These are phyloP conservation scores for Heliconius charithonia DNA, from an alignment of 2,888 invertebrate species.

Conservation along the genomic window DNA sequence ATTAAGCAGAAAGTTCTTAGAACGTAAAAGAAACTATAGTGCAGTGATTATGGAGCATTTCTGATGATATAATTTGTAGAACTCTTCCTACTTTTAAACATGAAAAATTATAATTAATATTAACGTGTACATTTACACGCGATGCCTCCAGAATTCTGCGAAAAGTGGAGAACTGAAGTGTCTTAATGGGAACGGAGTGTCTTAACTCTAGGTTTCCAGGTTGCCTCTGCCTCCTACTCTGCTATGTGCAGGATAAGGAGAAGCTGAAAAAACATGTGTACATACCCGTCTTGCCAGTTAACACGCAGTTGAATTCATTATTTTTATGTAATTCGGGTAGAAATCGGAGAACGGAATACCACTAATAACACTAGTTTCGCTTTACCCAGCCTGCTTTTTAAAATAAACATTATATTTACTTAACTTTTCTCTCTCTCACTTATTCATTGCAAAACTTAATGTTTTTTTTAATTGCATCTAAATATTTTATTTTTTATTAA, in stretches of 20 bases:
- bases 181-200: neutral
- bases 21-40: constrained; percentile 9
- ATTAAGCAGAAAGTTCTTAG: constrained; percentile 13
- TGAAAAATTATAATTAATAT: neutral
- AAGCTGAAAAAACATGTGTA: too few species aligned
- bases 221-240: neutral
- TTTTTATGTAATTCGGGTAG: too few species aligned
- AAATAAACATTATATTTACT: too few species aligned
- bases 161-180: neutral
- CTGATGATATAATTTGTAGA: neutral
- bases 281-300: too few species aligned
- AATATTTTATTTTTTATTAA: too few species aligned
- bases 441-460: too few species aligned
- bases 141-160: neutral
- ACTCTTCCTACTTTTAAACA: neutral
- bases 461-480: too few species aligned
- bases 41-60: neutral
- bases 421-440: too few species aligned
- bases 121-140: neutral
- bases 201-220: neutral
- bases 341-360: too few species aligned
- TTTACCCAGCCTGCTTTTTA: too few species aligned
- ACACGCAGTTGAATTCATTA: too few species aligned
- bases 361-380: too few species aligned
- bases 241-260: neutral